Base-by-base conservation (phyloP, 2,797 vertebrate genomes). In the Rhinoraja longicauda region DNA sequence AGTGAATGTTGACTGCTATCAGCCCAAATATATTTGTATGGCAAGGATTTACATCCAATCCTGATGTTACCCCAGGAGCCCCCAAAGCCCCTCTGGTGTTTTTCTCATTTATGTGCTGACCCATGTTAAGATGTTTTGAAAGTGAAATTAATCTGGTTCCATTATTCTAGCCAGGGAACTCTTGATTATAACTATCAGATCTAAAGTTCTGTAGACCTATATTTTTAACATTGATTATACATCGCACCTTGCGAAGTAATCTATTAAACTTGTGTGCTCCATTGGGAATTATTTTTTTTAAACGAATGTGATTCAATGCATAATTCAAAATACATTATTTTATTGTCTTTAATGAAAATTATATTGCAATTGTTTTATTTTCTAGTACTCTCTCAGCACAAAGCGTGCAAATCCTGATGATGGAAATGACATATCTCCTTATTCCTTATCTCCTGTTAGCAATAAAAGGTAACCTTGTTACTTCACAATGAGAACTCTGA, bases 361-460 rank as follows among this genome's bases (percentile, higher is more conserved):
- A 21, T 24, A 36, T 93, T 77, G 12, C 21, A 19, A 39, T 39
- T 36, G 5, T 73, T 93, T 53, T 93, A 53, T 82, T 77, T 75
- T 39, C 94, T 36, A 99, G 99, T 99, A 99, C 94, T 99, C 99
- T 0, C 97, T 99, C 93, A 98, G 98, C 95, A 95, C 98, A 64
- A 99, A 99, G 94, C 97, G 99, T 90, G 96, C 98, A 57, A 97
- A 98, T 79, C 98, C 98, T 0, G 98, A 99, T 26, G 98, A 99
- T 39, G 98, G 98, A 94, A 99, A 99, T 1, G 98, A 98, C 1
- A 98, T 99, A 84, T 99, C 99, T 1, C 99, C 98, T 0, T 99
- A 99, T 94, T 99, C 99, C 93, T 94, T 99, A 93, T 99, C 99
- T 57, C 99, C 99, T 0, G 99, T 99, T 94, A 99, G 99, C 96